Evolutionary conservation across 2,113 vertebrate genomes (phyloP).

Genomic region (Pyxicephalus adspersus): DNA sequence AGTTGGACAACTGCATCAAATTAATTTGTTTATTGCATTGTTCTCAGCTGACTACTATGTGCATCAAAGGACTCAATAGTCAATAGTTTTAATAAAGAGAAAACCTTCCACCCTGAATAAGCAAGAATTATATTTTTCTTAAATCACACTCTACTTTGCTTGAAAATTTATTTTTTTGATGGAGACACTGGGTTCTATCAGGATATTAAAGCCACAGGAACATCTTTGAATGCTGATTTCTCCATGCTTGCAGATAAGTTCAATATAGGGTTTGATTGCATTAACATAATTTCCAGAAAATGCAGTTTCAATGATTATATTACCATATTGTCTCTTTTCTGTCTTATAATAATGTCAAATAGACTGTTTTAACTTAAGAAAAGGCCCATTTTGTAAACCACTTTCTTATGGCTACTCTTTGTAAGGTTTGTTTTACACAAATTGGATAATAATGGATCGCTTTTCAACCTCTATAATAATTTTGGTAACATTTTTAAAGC

Average conservation of each 20-base stretch:
- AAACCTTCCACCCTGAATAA: background rate
- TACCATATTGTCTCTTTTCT: constrained; percentile 7
- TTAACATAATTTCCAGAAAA: constrained; percentile 49
- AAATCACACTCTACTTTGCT: constrained; percentile 20
- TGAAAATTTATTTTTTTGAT: constrained; percentile 5
- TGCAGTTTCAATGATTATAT: constrained; percentile 14
- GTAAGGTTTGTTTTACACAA: background rate
- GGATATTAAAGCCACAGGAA: constrained; percentile 46
- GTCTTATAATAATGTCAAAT: constrained; percentile 9
- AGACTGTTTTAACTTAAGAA: background rate
- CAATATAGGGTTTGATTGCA: constrained; percentile 46
- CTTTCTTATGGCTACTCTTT: background rate
- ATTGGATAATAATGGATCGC: background rate
- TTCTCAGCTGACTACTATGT: background rate
- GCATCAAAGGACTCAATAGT: background rate
- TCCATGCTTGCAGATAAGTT: constrained; percentile 28
- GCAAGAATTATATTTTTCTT: background rate
- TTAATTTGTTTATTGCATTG: too few species aligned
- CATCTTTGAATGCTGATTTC: constrained; percentile 37
- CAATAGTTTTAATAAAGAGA: background rate
- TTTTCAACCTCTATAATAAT: background rate
- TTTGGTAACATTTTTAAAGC: background rate
- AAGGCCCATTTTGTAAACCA: background rate
- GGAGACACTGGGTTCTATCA: constrained; percentile 15
- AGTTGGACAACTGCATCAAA: too few species aligned